A percentile compares a stretch with the other conserved stretches of the same genome.
These are phyloP conservation scores for Trematomus loennbergii DNA, from an alignment of 2,113 vertebrate genomes.

Conservation along the genomic window DNA sequence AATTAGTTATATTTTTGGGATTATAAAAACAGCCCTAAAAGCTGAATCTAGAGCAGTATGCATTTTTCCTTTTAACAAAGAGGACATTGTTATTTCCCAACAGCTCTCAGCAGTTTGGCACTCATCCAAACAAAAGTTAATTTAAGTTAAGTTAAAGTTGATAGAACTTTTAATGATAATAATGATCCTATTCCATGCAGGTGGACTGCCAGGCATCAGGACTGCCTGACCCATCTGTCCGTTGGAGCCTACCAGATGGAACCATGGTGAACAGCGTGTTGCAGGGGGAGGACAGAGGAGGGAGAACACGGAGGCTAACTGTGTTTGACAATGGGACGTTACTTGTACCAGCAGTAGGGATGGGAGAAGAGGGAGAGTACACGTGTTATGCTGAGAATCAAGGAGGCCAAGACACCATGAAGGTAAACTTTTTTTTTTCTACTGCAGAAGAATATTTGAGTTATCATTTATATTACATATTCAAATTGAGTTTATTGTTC, in stretches of 20 bases:
- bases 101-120: not conserved
- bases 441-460: no score
- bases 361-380: conserved; percentile 91
- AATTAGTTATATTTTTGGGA: not conserved
- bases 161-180: not conserved
- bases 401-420: conserved; percentile 93
- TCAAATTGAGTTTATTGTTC: not conserved
- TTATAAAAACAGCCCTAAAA: not conserved
- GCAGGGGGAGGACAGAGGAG: conserved; percentile 84
- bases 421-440: conserved; percentile 65
- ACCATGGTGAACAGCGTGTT: conserved; percentile 89
- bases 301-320: conserved; percentile 83
- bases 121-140: not conserved
- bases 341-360: conserved; percentile 89
- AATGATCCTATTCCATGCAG: conserved; percentile 47
- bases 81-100: not conserved
- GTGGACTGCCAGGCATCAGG: conserved; percentile 95
- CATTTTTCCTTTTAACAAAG: not conserved
- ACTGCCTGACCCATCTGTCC: conserved; percentile 91
- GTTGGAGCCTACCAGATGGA: conserved; percentile 93
- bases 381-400: conserved; percentile 93
- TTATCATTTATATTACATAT: no score
- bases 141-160: not conserved
- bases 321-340: conserved; percentile 94
- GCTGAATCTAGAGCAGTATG: not conserved